Evolutionary conservation across 2,888 invertebrate genomes (phyloP).

Genomic region (Drosophila cyrtoloma): DNA sequence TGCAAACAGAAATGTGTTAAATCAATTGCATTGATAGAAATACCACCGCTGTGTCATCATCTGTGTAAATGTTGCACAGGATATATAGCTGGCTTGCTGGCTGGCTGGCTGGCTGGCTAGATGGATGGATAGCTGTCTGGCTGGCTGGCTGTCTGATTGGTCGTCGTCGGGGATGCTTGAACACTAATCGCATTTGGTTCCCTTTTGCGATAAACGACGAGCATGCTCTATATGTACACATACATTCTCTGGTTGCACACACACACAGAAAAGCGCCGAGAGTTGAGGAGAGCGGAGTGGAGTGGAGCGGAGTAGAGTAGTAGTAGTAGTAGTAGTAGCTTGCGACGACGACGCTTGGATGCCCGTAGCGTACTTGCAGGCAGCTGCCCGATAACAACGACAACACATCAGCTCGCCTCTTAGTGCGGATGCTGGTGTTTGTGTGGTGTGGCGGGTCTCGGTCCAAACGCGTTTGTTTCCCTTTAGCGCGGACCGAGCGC

Average conservation of each 20-base stretch:
- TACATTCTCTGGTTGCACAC: constrained; percentile 19
- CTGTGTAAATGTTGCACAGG: constrained; percentile 34
- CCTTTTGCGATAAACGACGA: constrained; percentile 73
- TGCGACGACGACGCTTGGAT: constrained; percentile 49
- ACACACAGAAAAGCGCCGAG: constrained; percentile 21
- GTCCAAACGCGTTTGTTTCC: constrained; percentile 79
- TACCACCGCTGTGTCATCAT: constrained; percentile 33
- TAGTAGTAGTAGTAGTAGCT: not conserved
- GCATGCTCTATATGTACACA: constrained; percentile 27
- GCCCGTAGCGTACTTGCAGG: constrained; percentile 72
- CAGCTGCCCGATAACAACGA: constrained; percentile 79
- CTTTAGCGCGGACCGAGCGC: constrained; percentile 80
- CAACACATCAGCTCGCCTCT: constrained; percentile 74
- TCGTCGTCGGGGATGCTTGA: constrained; percentile 60
- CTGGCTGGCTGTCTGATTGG: constrained; percentile 1
- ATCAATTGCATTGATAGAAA: constrained; percentile 31
- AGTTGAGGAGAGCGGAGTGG: not conserved
- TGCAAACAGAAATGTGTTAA: constrained; percentile 40
- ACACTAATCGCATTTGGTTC: constrained; percentile 77
- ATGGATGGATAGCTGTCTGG: not conserved
- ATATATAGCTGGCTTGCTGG: not conserved
- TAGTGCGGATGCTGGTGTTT: constrained; percentile 68
- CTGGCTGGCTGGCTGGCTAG: not conserved
- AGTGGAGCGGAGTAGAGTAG: not conserved
- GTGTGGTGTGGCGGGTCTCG: constrained; percentile 79